Evolutionary conservation across 1,140 invertebrate genomes (phyloP).

Genomic region (Drosophila burlai): DNA sequence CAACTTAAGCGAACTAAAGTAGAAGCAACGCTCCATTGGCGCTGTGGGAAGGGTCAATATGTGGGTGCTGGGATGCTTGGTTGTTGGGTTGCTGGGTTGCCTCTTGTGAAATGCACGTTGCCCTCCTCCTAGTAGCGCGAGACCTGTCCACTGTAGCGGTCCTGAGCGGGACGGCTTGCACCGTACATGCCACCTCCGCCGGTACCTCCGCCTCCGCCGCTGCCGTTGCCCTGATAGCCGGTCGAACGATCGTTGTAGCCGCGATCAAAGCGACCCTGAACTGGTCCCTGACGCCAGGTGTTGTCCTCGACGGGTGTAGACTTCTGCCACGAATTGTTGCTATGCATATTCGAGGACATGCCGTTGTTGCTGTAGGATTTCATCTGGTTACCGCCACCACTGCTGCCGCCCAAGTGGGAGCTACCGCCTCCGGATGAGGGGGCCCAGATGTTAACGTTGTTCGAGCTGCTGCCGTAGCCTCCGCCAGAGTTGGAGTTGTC

Average conservation of each 20-base stretch:
- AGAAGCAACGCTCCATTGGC: constrained; percentile 45
- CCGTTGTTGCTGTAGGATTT: constrained; percentile 78
- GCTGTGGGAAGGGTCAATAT: constrained; percentile 41
- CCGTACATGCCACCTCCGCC: constrained; percentile 66
- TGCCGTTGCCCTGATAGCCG: constrained; percentile 68
- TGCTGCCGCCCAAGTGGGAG: constrained; percentile 58
- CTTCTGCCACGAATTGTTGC: constrained; percentile 78
- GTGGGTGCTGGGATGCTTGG: constrained; percentile 18
- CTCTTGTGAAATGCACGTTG: constrained; percentile 44
- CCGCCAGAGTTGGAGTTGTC: constrained; percentile 70
- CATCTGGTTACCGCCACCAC: constrained; percentile 39
- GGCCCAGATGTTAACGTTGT: constrained; percentile 73
- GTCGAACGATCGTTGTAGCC: constrained; percentile 80
- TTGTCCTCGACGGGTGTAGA: constrained; percentile 69
- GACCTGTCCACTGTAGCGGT: constrained; percentile 74
- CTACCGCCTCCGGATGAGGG: constrained; percentile 53
- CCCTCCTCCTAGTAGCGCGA: constrained; percentile 59
- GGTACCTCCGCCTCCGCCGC: constrained; percentile 37
- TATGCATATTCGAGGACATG: constrained; percentile 71
- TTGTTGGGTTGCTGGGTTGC: constrained; percentile 12
- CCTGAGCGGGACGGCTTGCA: constrained; percentile 65
- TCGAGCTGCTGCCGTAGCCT: constrained; percentile 66
- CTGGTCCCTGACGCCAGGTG: constrained; percentile 68
- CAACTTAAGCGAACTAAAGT: constrained; percentile 65
- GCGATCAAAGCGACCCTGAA: constrained; percentile 79